Evolutionary conservation across 2,888 invertebrate species (phyloP), one percentile per base, ranked within the genome.

Genomic region (Thymelicus sylvestris): DNA sequence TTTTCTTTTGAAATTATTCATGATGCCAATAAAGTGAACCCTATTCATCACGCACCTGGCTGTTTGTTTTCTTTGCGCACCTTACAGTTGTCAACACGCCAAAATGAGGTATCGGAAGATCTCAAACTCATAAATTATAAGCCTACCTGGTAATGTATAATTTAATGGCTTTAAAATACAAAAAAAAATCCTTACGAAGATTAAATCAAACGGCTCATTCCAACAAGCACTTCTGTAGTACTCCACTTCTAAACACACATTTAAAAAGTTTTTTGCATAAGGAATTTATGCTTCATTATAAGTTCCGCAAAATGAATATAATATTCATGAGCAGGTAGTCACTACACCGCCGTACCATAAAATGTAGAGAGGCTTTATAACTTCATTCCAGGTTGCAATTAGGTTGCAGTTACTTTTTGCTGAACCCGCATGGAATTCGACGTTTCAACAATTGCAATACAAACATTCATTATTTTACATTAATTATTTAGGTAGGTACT

Each of bases 381-480:
- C 86, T 88, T 87, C 80, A 88, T 89, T 86, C 82, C 82, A 74
- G 72, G 75, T 80, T 77, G 85, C 84, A 90, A 90, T 89, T 89
- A 88, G 84, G 81, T 80, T 88, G 86, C 86, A 82, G 86, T 81
- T 83, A 75, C 76, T 81, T 85, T 85, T 85, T 81, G 72, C 66
- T 67, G 73, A 75, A 74, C 75, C 76, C 76, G 81, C 77, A 75
- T 81, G 85, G 82, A 78, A 85, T 85, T 85, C 80, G 75, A 86
- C 81, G 82, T 83, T 83, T 83, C 83, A 83, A 85, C 86, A 83
- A 52, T 19, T 52, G 7, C 50, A 52, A 86, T 83, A 81, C 82
- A 86, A 88, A 88, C 86, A 88, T 89, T 86, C 87, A 82, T 87
- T 87, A 87, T 89, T 89, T 86, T 82, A 86, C 84, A 88, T 88